phyloP scores from a whole-genome alignment of 2,797 vertebrate species.

The Sandelia bainsii region DNA sequence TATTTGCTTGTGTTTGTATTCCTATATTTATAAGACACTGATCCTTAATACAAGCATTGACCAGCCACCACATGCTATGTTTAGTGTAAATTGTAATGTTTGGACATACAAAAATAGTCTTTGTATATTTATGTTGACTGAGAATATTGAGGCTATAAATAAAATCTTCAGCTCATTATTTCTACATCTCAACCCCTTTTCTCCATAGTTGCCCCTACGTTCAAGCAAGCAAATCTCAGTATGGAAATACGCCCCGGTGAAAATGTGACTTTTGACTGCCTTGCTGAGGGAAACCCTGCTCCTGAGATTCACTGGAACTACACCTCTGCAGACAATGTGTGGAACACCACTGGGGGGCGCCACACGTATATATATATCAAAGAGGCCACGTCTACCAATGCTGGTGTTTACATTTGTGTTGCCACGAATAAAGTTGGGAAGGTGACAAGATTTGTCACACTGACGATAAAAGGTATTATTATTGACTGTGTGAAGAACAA shows the following conservation, averaged over 20 bases:
- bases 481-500: conserved; percentile 7
- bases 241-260: not conserved
- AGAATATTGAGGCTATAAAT: not conserved
- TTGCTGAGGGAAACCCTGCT: conserved; percentile 67
- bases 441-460: conserved; percentile 34
- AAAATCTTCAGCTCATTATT: not conserved
- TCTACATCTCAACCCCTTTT: not conserved
- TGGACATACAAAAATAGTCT: not conserved
- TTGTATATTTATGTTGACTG: not conserved
- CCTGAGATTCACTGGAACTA: conserved; percentile 53
- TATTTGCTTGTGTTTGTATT: conserved; percentile 2
- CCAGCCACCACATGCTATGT: not conserved
- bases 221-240: not conserved
- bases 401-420: conserved; percentile 70
- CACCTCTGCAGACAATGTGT: not conserved
- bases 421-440: conserved; percentile 73
- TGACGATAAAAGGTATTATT: conserved; percentile 62
- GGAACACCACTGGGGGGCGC: conserved; percentile 44
- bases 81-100: conserved; percentile 49
- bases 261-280: conserved; percentile 62
- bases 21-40: not conserved
- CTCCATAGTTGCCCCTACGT: conserved; percentile 65
- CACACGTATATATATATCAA: conserved; percentile 36
- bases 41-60: conserved; percentile 58
- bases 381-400: conserved; percentile 69